Evolutionary conservation across 53 echinoderm and acorn worm species (phyloP).

Genomic region (Paelopatides confundens): DNA sequence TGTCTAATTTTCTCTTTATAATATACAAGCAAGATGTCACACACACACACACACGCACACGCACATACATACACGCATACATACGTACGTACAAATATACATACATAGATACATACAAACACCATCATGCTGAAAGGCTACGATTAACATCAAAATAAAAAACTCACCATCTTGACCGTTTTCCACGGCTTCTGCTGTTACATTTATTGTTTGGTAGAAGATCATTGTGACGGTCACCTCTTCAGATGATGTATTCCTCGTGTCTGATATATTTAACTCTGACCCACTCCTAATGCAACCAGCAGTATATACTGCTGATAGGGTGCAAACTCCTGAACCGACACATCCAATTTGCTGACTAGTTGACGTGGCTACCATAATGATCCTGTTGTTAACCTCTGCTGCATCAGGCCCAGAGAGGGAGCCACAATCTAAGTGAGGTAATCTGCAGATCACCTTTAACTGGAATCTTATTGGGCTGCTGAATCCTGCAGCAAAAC

Average conservation of each 20-base stretch:
- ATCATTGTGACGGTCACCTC: not conserved
- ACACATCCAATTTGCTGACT: not conserved
- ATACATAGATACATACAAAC: too few relatives aligned
- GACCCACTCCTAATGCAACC: not conserved
- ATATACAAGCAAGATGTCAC: too few relatives aligned
- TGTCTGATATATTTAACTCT: not conserved
- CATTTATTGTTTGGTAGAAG: not conserved
- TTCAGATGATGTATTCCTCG: not conserved
- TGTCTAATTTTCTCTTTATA: too few relatives aligned
- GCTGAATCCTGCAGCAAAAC: not conserved
- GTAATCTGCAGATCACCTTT: not conserved
- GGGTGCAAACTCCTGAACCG: not conserved
- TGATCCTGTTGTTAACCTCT: slow-evolving; percentile 7
- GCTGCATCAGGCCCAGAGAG: not conserved
- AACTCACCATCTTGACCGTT: not conserved
- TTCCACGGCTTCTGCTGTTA: not conserved
- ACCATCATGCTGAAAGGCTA: too few relatives aligned
- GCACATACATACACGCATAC: too few relatives aligned
- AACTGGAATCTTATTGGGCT: slow-evolving; percentile 20
- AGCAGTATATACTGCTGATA: not conserved
- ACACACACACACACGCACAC: too few relatives aligned
- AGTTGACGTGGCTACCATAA: not conserved
- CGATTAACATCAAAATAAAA: too few relatives aligned
- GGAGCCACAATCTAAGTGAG: not conserved
- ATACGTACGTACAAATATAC: too few relatives aligned